Evolutionary conservation across 2,113 vertebrate genomes (phyloP).

Genomic region (Rhombomys opimus): DNA sequence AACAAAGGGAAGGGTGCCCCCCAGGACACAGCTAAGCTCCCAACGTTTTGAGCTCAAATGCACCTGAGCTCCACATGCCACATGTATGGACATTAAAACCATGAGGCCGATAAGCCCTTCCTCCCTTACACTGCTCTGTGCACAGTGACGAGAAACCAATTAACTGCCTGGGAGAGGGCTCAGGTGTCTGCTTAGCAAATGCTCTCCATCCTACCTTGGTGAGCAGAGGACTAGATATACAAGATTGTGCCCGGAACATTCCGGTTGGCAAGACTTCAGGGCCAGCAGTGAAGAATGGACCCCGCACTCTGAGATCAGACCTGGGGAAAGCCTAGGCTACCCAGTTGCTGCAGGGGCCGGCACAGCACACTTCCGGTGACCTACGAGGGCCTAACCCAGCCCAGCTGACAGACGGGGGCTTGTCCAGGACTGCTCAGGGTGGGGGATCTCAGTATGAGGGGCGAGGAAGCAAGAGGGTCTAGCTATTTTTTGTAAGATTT

Average conservation of each 20-base stretch:
- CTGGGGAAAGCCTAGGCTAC: neutral
- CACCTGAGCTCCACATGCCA: neutral
- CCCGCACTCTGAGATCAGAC: neutral
- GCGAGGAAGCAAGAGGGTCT: neutral
- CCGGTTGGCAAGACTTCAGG: too few species aligned
- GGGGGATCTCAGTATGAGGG: neutral
- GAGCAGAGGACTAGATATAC: neutral
- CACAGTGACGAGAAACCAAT: neutral
- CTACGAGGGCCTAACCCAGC: neutral
- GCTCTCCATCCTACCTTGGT: too few species aligned
- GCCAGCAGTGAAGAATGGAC: neutral
- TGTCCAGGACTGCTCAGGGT: neutral
- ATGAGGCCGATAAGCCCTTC: neutral
- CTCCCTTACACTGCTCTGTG: neutral
- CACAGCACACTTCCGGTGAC: neutral
- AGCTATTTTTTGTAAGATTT: neutral
- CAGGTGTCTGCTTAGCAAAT: neutral
- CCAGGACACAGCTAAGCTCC: neutral
- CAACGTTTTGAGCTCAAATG: neutral
- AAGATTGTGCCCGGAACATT: neutral
- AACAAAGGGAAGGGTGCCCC: neutral
- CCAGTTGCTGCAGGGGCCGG: neutral
- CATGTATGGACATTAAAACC: neutral
- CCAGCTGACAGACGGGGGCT: neutral
- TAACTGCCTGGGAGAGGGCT: neutral